Evolutionary conservation across 2,797 vertebrate genomes (phyloP).

Genomic region (Arnoldichthys spilopterus): DNA sequence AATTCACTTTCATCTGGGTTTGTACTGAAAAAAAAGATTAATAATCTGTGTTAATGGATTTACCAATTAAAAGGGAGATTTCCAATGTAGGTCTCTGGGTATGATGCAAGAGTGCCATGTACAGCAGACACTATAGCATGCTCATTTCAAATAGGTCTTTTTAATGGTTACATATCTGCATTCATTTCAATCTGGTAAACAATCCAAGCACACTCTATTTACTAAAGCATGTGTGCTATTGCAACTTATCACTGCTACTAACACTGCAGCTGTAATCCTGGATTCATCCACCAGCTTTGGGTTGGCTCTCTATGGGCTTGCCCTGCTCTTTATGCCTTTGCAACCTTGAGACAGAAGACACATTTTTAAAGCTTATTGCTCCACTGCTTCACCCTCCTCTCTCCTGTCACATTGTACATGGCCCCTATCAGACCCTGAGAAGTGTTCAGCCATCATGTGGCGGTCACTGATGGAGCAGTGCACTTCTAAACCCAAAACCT

Average conservation of each 20-base stretch:
- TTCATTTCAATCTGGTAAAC: background rate
- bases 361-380: constrained; percentile 30
- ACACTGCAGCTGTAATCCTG: background rate
- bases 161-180: background rate
- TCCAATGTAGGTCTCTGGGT: background rate
- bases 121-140: background rate
- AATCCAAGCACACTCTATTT: background rate
- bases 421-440: background rate
- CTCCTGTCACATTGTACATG: constrained; percentile 11
- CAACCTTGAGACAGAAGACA: constrained; percentile 36
- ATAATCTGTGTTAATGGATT: constrained; percentile 20
- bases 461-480: background rate
- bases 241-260: background rate
- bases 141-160: background rate
- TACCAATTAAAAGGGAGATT: constrained; percentile 4
- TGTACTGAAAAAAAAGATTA: constrained; percentile 5
- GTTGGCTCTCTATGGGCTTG: constrained; percentile 2
- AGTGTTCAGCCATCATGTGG: background rate
- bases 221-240: background rate
- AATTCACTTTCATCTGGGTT: constrained; percentile 19
- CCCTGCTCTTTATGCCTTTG: constrained; percentile 9
- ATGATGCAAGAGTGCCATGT: background rate
- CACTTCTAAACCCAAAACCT: background rate
- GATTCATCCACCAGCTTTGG: background rate
- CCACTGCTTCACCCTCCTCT: background rate